Conservation (phyloP, 2,113 vertebrate species). For the Gopherus evgoodei region DNA sequence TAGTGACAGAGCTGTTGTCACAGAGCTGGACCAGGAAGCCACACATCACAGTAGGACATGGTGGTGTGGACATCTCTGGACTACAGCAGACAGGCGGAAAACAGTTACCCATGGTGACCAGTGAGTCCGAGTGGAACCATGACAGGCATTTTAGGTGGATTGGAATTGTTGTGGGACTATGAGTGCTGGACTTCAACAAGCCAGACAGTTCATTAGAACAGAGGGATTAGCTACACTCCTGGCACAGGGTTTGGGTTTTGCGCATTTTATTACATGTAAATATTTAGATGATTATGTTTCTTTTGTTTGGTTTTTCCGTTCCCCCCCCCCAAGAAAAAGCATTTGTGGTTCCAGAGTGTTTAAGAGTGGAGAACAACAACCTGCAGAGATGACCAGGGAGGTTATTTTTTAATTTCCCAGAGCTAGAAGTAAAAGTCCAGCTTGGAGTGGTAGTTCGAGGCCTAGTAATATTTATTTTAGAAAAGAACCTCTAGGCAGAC, state of each 20-base stretch:
- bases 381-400: not conserved
- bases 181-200: not conserved
- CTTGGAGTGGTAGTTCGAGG: not conserved
- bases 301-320: not conserved
- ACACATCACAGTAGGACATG: not conserved
- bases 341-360: not conserved
- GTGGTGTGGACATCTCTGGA: not conserved
- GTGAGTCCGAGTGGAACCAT: not conserved
- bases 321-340: not conserved
- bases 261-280: not conserved
- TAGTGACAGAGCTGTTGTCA: not conserved
- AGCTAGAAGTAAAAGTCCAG: not conserved
- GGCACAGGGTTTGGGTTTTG: not conserved
- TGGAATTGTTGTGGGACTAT: not conserved
- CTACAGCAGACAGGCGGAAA: not conserved
- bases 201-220: not conserved
- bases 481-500: not conserved
- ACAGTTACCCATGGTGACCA: not conserved
- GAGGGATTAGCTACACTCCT: accelerated
- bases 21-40: not conserved
- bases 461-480: not conserved
- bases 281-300: not conserved
- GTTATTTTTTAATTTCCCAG: not conserved
- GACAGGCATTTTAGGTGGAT: not conserved
- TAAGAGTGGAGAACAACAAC: not conserved